A percentile compares a stretch with the other conserved stretches of the same genome.
These are phyloP conservation scores for Osmerus eperlanus DNA, from an alignment of 2,113 vertebrate genomes.

Conservation along the genomic window DNA sequence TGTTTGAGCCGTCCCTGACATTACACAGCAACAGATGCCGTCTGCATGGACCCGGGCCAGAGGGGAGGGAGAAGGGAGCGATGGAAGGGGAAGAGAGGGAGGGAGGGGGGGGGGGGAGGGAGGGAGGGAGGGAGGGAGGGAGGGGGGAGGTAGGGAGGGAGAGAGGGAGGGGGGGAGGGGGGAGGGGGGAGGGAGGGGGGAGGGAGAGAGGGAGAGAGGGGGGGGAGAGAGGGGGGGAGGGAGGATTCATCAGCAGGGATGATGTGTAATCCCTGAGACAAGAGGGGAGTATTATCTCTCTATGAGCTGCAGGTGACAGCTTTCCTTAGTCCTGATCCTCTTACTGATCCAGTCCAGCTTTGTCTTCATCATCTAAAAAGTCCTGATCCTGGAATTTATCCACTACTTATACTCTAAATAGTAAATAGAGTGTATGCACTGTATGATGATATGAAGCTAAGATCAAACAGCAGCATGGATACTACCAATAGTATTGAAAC, in stretches of 20 bases:
- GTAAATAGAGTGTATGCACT: too few relatives aligned
- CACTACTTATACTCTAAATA: too few relatives aligned
- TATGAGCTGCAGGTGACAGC: too few relatives aligned
- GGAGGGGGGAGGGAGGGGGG: not conserved
- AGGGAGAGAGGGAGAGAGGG: not conserved
- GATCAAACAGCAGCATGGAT: too few relatives aligned
- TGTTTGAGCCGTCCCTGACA: constrained; percentile 2
- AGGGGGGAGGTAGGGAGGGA: not conserved
- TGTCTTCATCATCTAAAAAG: not conserved
- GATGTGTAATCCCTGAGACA: not conserved
- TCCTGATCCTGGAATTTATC: not conserved
- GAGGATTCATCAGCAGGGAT: not conserved
- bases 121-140: not conserved
- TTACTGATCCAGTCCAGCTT: not conserved
- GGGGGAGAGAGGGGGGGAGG: not conserved
- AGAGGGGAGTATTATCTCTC: not conserved
- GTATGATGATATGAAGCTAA: too few relatives aligned
- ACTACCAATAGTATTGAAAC: too few relatives aligned
- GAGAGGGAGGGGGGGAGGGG: not conserved
- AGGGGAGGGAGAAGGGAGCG: not conserved
- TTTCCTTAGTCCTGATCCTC: too few relatives aligned
- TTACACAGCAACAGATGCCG: not conserved
- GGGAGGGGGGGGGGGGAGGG: not conserved
- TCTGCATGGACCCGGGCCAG: not conserved
- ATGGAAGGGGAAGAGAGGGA: not conserved